Evolutionary conservation across 2,113 vertebrate species (phyloP).

Genomic region (Cinclus cinclus): DNA sequence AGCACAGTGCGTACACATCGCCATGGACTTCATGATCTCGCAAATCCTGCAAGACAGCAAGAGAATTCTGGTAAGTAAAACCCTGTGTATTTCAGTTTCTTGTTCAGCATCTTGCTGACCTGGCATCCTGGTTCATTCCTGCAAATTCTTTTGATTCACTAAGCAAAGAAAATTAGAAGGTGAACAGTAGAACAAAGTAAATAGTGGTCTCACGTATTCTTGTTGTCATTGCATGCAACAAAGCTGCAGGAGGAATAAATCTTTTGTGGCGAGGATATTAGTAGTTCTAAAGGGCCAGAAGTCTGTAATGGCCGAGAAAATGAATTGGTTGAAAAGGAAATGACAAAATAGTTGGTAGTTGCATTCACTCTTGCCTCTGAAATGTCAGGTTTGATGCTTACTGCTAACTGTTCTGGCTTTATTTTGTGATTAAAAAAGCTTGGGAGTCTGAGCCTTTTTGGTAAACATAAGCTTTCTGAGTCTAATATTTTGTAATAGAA

Average conservation of each 20-base stretch:
- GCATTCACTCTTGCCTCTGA: not conserved
- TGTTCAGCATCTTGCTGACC: not conserved
- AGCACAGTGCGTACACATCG: fast-evolving
- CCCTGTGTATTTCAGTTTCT: not conserved
- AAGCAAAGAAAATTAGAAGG: not conserved
- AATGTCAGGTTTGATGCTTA: not conserved
- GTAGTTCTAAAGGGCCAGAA: not conserved
- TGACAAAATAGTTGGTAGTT: not conserved
- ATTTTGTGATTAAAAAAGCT: not conserved
- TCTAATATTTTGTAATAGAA: not conserved
- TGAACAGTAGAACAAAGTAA: not conserved
- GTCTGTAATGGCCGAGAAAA: not conserved
- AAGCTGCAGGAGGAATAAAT: not conserved
- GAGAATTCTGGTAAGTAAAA: not conserved
- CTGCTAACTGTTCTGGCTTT: not conserved
- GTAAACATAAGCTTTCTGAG: not conserved
- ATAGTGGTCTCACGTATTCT: not conserved
- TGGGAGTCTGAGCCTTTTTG: not conserved
- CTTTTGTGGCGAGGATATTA: not conserved
- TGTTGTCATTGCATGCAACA: not conserved
- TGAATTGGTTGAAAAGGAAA: not conserved
- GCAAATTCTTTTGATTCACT: not conserved
- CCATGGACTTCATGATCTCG: not conserved
- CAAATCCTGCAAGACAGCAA: not conserved
- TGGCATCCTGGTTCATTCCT: not conserved